Base-by-base conservation (phyloP, 2,888 invertebrate species). In the Stramonita haemastoma region DNA sequence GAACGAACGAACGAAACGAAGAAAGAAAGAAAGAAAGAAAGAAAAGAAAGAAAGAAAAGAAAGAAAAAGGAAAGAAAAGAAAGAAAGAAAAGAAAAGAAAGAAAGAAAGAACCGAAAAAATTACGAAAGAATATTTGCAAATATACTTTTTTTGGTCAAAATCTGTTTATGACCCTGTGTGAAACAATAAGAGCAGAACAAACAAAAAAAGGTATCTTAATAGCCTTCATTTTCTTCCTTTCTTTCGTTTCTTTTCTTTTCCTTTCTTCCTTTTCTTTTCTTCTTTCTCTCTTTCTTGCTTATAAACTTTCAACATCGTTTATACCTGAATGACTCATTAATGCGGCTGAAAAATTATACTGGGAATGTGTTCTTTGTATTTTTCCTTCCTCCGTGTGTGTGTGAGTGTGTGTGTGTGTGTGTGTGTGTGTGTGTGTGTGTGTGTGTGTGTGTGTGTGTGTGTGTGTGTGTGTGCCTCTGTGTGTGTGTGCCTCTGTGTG, bases 401-500 rank as follows among this genome's bases (percentile, higher is more conserved):
- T 60, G 73, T 29, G 73, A 26, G 73, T 73, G n/a, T 73, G 73
- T 73, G 73, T 73, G 26, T 73, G 73, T 73, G 73, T n/a, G 73
- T 73, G 73, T 29, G 73, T 29, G 73, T 11, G n/a, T 73, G 73
- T 29, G 29, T 73, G n/a, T 29, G 29, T 73, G 73, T 73, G n/a
- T n/a, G 17, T 11, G 11, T 73, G n/a, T 70, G 17, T 70, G 70
- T 70, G 70, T 70, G 22, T 70, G 70, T 70, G 15, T 70, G 22
- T 22, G 22, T 70, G 22, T 70, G 70, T 70, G n/a, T n/a, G n/a
- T n/a, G n/a, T n/a, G n/a, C n/a, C 1, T 73, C 2, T 73, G n/a
- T 73, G 73, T 73, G n/a, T 73, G 73, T n/a, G n/a, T 73, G n/a
- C 26, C n/a, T 73, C n/a, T n/a, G 73, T 73, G n/a, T n/a, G 73